Conservation (phyloP, 2,797 vertebrate species). For the Sciurus vulgaris region DNA sequence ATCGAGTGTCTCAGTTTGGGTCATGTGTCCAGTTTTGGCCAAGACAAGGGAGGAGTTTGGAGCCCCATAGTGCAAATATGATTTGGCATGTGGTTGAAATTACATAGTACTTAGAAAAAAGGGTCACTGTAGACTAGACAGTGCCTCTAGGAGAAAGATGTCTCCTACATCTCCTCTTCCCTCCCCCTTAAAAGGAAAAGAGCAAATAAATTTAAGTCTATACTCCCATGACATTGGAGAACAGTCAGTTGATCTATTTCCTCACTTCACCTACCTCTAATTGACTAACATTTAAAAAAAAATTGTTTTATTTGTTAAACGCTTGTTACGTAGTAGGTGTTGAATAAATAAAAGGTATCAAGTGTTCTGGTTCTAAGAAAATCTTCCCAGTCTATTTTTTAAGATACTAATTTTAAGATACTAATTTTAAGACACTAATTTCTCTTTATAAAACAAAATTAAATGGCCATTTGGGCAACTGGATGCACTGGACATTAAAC, state of each 20-base stretch:
- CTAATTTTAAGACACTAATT: slow-evolving; percentile 59
- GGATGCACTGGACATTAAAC: background rate
- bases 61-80: background rate
- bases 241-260: background rate
- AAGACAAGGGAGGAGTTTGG: background rate
- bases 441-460: slow-evolving; percentile 62
- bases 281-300: too few relatives aligned
- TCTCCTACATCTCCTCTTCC: background rate
- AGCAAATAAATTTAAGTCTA: background rate
- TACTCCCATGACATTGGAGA: background rate
- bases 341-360: slow-evolving; percentile 62
- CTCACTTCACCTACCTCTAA: background rate
- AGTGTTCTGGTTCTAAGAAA: slow-evolving; percentile 41
- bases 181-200: background rate
- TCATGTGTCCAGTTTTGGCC: background rate
- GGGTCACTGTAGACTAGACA: background rate
- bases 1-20: background rate
- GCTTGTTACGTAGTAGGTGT: slow-evolving; percentile 4
- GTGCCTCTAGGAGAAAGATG: background rate
- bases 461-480: slow-evolving; percentile 13
- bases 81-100: background rate
- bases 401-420: slow-evolving; percentile 51
- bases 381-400: slow-evolving; percentile 35
- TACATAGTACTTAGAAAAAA: background rate
- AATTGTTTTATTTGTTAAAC: too few relatives aligned